Percentiles rank a stretch among this genome's conserved stretches.
phyloP scores from a whole-genome alignment of 2,113 vertebrate genomes.

The Alethe diademata region DNA sequence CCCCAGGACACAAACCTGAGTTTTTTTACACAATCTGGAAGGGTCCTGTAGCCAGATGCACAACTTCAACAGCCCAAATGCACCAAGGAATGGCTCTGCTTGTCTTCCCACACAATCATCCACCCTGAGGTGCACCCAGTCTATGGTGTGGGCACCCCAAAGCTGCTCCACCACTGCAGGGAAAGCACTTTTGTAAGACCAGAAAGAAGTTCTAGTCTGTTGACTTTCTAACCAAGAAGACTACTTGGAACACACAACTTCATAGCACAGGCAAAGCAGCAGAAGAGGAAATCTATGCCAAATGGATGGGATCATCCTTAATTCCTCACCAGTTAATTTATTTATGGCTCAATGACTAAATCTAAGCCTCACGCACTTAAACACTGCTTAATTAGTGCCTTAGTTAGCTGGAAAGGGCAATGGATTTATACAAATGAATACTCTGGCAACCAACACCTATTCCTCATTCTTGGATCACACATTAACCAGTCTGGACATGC shows the following conservation, averaged over 20 bases:
- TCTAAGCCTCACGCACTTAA: background rate
- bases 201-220: background rate
- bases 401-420: background rate
- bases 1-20: background rate
- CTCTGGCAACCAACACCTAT: background rate
- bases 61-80: fast-evolving
- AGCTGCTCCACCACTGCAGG: background rate
- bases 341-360: background rate
- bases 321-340: background rate
- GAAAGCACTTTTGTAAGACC: background rate
- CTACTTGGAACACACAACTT: fast-evolving
- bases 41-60: background rate
- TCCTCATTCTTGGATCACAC: background rate
- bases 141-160: fast-evolving
- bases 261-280: background rate
- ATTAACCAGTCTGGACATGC: background rate
- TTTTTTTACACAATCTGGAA: background rate
- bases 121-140: fast-evolving
- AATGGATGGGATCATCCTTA: background rate
- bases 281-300: background rate
- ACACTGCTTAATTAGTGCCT: conserved; percentile 11
- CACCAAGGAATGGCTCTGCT: background rate
- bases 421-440: background rate
- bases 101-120: background rate
- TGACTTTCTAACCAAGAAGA: background rate